Percentiles rank a stretch among this genome's conserved stretches.
These are phyloP conservation scores for Augochlora pura DNA, from an alignment of 1,140 invertebrate species.

Conservation along the genomic window DNA sequence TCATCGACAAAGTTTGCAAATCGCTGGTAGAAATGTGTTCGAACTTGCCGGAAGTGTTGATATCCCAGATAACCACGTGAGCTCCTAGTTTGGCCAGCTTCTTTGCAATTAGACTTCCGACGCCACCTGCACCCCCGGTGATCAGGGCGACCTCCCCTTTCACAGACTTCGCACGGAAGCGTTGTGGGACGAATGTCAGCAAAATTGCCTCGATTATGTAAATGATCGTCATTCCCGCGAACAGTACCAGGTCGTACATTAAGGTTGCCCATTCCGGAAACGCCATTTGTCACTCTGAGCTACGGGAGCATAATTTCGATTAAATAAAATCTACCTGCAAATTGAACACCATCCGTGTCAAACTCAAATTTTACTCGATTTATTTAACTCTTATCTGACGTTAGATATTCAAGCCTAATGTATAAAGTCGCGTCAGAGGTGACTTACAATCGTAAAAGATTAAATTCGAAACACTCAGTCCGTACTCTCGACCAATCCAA, in stretches of 20 bases:
- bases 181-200: conserved; percentile 77
- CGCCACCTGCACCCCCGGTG: conserved; percentile 93
- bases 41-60: conserved; percentile 88
- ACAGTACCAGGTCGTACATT: conserved; percentile 67
- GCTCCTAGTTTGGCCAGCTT: conserved; percentile 90
- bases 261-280: conserved; percentile 49
- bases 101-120: conserved; percentile 91
- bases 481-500: no score
- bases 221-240: conserved; percentile 66
- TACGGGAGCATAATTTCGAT: background rate
- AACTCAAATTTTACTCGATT: no score
- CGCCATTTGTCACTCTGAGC: conserved; percentile 56
- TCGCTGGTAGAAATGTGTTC: background rate
- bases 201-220: conserved; percentile 74
- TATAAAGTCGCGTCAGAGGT: no score
- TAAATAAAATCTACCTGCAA: background rate
- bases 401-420: no score
- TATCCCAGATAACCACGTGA: conserved; percentile 93
- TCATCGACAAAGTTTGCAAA: no score
- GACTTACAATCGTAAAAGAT: no score
- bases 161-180: conserved; percentile 81
- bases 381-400: no score
- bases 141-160: conserved; percentile 89
- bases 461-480: no score
- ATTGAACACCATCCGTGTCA: no score